A percentile compares a stretch with the other conserved stretches of the same genome.
Evolutionary conservation across 2,888 invertebrate species (phyloP).

Genomic region (Chymomyza caudatula): DNA sequence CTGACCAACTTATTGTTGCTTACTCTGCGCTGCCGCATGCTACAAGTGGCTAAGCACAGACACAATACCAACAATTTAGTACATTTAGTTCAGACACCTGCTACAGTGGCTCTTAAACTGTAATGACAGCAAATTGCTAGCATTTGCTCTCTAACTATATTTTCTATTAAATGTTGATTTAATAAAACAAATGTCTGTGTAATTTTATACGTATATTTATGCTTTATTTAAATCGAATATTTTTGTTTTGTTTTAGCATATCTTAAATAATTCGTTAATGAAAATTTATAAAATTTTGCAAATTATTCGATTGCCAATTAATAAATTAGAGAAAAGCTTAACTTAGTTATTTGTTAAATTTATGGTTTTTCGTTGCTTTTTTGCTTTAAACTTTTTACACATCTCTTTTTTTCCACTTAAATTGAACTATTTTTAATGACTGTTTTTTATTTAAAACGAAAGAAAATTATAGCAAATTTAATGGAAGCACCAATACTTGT

Average conservation of each 20-base stretch:
- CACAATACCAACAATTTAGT: background rate
- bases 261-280: constrained; percentile 20
- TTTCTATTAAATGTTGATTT: no score
- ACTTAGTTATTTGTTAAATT: constrained; percentile 10
- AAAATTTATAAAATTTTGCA: constrained; percentile 40
- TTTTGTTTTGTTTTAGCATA: constrained; percentile 32
- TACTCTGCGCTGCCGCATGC: no score
- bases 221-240: constrained; percentile 35
- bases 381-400: constrained; percentile 33
- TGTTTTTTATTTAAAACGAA: constrained; percentile 69
- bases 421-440: constrained; percentile 72
- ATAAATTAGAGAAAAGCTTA: constrained; percentile 56
- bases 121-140: background rate
- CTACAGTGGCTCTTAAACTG: background rate
- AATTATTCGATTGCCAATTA: constrained; percentile 44
- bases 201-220: constrained; percentile 19
- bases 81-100: background rate
- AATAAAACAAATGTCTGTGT: background rate
- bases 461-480: constrained; percentile 47
- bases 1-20: no score
- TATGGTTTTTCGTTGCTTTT: constrained; percentile 30
- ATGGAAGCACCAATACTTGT: constrained; percentile 64
- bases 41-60: background rate
- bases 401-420: constrained; percentile 48
- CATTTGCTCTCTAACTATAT: no score